phyloP scores from a whole-genome alignment of 1,140 invertebrate genomes.

The Drosophila serrata region DNA sequence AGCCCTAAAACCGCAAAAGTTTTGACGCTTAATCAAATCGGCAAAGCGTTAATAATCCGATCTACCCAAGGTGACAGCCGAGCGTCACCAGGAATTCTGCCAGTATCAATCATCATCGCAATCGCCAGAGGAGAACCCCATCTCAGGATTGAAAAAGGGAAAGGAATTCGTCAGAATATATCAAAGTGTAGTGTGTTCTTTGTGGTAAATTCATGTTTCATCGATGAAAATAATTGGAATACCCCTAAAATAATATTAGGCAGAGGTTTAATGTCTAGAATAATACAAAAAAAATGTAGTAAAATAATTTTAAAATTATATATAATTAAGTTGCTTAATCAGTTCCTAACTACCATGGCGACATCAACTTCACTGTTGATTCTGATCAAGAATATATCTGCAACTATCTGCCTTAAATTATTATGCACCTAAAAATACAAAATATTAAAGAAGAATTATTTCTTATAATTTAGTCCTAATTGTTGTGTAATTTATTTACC shows the following conservation, averaged over 20 bases:
- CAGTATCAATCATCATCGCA: constrained; percentile 49
- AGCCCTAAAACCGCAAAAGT: constrained; percentile 56
- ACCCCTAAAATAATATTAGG: neutral
- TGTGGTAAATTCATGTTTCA: neutral
- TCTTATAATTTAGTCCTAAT: too few species aligned
- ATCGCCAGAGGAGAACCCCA: neutral
- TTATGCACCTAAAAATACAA: too few species aligned
- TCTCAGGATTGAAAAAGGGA: neutral
- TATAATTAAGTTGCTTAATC: too few species aligned
- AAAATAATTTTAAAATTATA: too few species aligned
- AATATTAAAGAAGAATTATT: too few species aligned
- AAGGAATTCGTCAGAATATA: constrained; percentile 24
- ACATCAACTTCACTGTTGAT: too few species aligned
- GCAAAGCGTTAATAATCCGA: constrained; percentile 78
- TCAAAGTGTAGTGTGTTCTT: neutral
- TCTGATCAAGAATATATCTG: too few species aligned
- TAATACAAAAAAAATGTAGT: neutral
- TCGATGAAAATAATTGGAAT: neutral
- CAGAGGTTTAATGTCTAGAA: neutral
- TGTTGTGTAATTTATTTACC: too few species aligned
- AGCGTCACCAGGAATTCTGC: constrained; percentile 76
- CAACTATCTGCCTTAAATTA: too few species aligned
- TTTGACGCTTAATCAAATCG: constrained; percentile 75
- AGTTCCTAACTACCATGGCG: too few species aligned
- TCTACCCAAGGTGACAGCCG: constrained; percentile 62